A percentile compares a stretch with the other conserved stretches of the same genome.
Evolutionary conservation across 2,797 vertebrate species (phyloP).

Genomic region (Myripristis murdjan): DNA sequence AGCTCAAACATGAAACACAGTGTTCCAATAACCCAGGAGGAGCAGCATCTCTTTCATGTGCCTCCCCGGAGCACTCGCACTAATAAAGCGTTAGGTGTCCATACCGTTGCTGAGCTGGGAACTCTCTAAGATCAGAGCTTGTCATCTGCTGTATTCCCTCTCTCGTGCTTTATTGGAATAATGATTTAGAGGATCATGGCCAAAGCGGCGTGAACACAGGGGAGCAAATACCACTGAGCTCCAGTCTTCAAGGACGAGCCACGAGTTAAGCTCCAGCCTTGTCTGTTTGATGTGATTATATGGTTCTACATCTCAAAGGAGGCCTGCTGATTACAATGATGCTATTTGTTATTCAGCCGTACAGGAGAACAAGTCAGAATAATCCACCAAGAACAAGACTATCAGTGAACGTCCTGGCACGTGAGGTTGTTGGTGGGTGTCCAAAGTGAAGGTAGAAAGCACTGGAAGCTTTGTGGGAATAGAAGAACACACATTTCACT

Average conservation of each 20-base stretch:
- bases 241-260: not conserved
- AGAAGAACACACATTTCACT: not conserved
- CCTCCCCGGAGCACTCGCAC: not conserved
- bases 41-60: not conserved
- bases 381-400: conserved; percentile 1
- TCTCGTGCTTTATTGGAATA: not conserved
- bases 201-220: not conserved
- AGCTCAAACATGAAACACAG: not conserved
- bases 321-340: not conserved
- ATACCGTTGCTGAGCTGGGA: not conserved
- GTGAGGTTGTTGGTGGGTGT: not conserved
- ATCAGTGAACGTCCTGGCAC: not conserved
- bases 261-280: not conserved
- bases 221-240: not conserved
- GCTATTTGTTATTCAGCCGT: not conserved
- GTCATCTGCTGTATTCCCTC: not conserved
- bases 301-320: not conserved
- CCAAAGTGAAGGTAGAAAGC: not conserved
- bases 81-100: not conserved
- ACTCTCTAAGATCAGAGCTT: not conserved
- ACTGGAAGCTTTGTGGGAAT: not conserved
- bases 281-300: not conserved
- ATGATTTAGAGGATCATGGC: not conserved
- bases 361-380: not conserved
- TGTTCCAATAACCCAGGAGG: not conserved